Evolutionary conservation across 2,797 vertebrate genomes (phyloP), one percentile per base, ranked within the genome.

Genomic region (Poliocrania exsul): DNA sequence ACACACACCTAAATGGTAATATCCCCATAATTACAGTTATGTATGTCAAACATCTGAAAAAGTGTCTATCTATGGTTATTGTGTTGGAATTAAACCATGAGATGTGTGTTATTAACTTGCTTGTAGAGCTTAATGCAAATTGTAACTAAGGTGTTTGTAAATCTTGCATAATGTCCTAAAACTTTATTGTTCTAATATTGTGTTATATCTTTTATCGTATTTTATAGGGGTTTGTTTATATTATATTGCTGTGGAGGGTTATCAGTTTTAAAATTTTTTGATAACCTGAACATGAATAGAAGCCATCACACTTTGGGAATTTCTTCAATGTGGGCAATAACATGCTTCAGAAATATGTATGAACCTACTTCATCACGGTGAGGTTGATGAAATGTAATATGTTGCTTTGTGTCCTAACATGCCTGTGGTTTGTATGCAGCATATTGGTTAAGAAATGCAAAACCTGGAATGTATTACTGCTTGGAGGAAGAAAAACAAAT

Each of bases 1-100:
- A 85, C 3, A 0, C 75, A 67, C 61, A 65, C 50, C 46, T 88
- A 58, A 89, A 64, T 69, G 70, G 61, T 57, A 91, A 94, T 86
- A 74, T 47, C 79, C 78, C 57, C 89, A 3, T 93, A 96, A 97
- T 96, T 95, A 95, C n/a, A 80, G 46, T 82, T 81, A 47, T 49
- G 56, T 87, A 46, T 86, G 93, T 79, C 79, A 79, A 57, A 81
- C 93, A 70, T 51, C 47, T 58, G 12, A 85, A 89, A 74, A 94
- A 38, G 78, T 29, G 70, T 19, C 25, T 51, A 54, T 73, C 31
- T 67, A 33, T 40, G 46, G 79, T 91, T 92, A 81, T 88, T 96
- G 72, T 83, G 29, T 20, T 91, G 50, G 84, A 57, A 88, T 92
- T 91, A 94, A 95, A 61, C 57, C 53, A 29, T 31, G 16, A 77